Base-by-base conservation (phyloP, 2,888 invertebrate genomes). In the Elmis aenea region DNA sequence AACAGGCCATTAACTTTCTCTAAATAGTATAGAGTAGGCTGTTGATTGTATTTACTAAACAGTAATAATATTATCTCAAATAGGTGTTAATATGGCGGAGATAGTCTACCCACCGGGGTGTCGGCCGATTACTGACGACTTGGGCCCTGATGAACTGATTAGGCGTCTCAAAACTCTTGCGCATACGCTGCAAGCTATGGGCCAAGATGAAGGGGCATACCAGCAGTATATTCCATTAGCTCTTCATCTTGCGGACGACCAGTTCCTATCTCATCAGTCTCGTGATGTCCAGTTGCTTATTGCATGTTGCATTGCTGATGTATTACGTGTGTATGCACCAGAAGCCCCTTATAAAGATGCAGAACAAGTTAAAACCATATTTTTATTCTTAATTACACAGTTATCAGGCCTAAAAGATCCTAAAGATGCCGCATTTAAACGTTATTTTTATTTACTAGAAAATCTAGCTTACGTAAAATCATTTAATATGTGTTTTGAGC, bases 401-500 rank as follows among this genome's bases (percentile, higher is more conserved):
- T 69, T 97, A 46, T 79, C 86, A 51, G 96, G 96, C 9, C 75
- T 97, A 13, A 89, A 88, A 61, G 94, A 96, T 71, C 94, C 95
- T 0, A 94, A 95, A 67, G 92, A 95, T 70, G 91, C 96, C 2
- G 92, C 94, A 2, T 97, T 96, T 70, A 96, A 96, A 67, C 79
- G 95, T 51, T 96, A 96, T 69, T 96, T 96, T 71, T 97, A 97
- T 68, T 75, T 97, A 29, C 72, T 97, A 37, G 96, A 97, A 72
- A 97, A 96, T 70, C 73, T 97, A 55, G 94, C 95, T 0, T 95
- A 93, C 67, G 95, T 96, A 20, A 97, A 97, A 69, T 93, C 94
- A 0, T 96, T 97, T 69, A 96, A 96, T 69, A 96, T 97, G 85
- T 96, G 95, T 67, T 92, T 96, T 63, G 96, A 97, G 66, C 71